phyloP scores from a whole-genome alignment of 1,140 invertebrate species.

The Drosophila subpulchrella region DNA sequence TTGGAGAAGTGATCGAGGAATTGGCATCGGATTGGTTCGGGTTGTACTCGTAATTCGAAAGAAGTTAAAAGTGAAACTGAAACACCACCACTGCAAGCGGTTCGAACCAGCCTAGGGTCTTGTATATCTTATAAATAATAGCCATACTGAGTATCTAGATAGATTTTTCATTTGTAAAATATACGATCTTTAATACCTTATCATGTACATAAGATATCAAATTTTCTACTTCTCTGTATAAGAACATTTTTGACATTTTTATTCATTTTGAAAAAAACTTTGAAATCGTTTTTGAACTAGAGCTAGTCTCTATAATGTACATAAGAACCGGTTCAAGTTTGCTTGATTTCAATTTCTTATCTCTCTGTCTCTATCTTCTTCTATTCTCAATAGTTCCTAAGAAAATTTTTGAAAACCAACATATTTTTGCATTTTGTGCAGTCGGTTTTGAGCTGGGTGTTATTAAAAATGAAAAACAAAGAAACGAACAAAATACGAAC shows the following conservation, averaged over 20 bases:
- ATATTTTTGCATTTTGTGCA: slow-evolving; percentile 71
- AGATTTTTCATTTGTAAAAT: slow-evolving; percentile 64
- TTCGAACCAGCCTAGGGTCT: slow-evolving; percentile 74
- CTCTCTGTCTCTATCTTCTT: slow-evolving; percentile 49
- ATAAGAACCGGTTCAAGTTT: slow-evolving; percentile 47
- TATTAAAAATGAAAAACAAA: slow-evolving; percentile 23
- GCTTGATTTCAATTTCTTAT: slow-evolving; percentile 37
- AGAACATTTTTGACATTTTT: slow-evolving; percentile 36
- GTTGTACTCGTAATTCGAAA: slow-evolving; percentile 10
- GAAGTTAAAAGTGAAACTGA: slow-evolving; percentile 24
- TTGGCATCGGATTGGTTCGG: slow-evolving; percentile 45
- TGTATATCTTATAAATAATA: slow-evolving; percentile 35
- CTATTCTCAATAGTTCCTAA: slow-evolving; percentile 38
- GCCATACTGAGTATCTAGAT: slow-evolving; percentile 47
- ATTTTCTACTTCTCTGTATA: slow-evolving; percentile 29
- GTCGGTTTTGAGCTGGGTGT: slow-evolving; percentile 80
- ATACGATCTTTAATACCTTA: slow-evolving; percentile 50
- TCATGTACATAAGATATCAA: slow-evolving; percentile 68
- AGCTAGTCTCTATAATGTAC: slow-evolving; percentile 37
- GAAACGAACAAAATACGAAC: slow-evolving; percentile 16
- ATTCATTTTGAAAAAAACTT: slow-evolving; percentile 30
- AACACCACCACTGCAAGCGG: slow-evolving; percentile 57
- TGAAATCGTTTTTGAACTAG: slow-evolving; percentile 10
- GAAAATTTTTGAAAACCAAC: slow-evolving; percentile 46
- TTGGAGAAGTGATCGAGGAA: slow-evolving; percentile 51